Percentiles rank a stretch among this genome's conserved stretches.
Evolutionary conservation across 2,888 invertebrate genomes (phyloP).

Genomic region (Ochropleura leucogaster): DNA sequence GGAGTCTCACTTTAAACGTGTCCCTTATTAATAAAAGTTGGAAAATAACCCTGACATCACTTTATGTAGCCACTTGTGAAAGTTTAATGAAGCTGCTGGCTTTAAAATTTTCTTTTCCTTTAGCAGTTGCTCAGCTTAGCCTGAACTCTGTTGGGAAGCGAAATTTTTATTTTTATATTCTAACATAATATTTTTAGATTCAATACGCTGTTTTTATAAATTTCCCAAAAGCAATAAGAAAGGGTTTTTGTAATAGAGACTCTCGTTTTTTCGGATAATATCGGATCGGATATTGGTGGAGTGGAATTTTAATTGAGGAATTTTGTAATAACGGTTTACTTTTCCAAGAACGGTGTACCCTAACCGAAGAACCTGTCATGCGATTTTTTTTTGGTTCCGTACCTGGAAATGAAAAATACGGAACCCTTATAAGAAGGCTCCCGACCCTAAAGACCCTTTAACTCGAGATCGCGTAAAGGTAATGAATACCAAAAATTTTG

Average conservation of each 20-base stretch:
- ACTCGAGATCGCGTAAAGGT: too few relatives aligned
- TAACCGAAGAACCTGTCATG: background rate
- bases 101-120: conserved; percentile 38
- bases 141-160: conserved; percentile 2
- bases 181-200: background rate
- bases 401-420: too few relatives aligned
- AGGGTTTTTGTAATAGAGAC: background rate
- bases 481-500: too few relatives aligned
- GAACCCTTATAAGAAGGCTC: too few relatives aligned
- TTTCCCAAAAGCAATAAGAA: background rate
- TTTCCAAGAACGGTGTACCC: background rate
- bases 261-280: background rate
- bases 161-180: conserved; percentile 10
- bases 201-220: background rate
- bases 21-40: conserved; percentile 56
- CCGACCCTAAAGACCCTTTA: too few relatives aligned
- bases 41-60: conserved; percentile 49
- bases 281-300: background rate
- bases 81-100: conserved; percentile 46
- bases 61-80: conserved; percentile 54
- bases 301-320: conserved; percentile 4
- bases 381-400: background rate
- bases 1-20: conserved; percentile 39
- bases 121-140: conserved; percentile 21
- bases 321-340: background rate